These are phyloP conservation scores for Epinephelus cyanopodus DNA, from an alignment of 2,113 vertebrate species.

Conservation along the genomic window DNA sequence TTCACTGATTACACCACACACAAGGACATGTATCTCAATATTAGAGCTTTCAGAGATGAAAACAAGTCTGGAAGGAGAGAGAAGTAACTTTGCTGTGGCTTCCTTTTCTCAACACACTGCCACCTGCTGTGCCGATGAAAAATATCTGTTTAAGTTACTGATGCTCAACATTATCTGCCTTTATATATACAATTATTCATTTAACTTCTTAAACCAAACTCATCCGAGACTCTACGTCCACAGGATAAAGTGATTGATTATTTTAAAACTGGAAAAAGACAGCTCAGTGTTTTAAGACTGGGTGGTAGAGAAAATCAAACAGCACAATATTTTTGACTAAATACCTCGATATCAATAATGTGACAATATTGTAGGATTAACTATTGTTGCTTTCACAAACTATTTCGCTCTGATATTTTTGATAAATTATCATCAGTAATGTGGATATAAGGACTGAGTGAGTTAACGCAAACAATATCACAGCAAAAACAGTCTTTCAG, in stretches of 20 bases:
- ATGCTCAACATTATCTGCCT: neutral
- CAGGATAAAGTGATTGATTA: neutral
- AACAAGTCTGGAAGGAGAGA: neutral
- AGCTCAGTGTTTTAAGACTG: neutral
- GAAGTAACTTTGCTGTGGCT: neutral
- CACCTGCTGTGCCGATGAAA: neutral
- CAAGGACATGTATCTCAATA: neutral
- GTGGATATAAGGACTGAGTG: no score
- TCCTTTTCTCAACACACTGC: neutral
- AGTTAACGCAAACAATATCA: no score
- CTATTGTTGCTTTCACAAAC: no score
- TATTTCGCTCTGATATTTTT: no score
- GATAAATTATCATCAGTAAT: no score
- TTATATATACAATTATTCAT: no score
- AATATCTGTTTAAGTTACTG: neutral
- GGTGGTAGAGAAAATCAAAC: no score
- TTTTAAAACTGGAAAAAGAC: neutral
- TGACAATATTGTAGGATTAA: no score
- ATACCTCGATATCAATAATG: no score
- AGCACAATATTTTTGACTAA: no score
- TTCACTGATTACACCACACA: neutral
- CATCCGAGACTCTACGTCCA: neutral
- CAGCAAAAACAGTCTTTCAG: no score
- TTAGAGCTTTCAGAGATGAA: neutral
- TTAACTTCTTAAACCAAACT: neutral